These are phyloP conservation scores for Marmota monax DNA, from an alignment of 2,113 vertebrate genomes.

Conservation along the genomic window DNA sequence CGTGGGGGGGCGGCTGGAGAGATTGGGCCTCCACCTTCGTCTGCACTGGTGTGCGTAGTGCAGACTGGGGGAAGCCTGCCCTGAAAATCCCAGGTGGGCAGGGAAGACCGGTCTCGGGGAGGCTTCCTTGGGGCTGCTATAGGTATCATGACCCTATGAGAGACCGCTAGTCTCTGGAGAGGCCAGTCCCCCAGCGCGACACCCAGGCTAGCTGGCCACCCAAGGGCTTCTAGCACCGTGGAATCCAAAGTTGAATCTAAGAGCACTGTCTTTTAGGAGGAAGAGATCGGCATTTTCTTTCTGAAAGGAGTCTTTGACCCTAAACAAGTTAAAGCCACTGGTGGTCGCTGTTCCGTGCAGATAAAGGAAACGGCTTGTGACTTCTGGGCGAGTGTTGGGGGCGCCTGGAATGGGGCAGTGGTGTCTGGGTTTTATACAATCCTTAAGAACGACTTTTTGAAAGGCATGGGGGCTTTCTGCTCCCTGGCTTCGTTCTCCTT, in stretches of 20 bases:
- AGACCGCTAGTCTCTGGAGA: neutral
- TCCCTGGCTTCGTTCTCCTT: neutral
- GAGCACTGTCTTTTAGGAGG: neutral
- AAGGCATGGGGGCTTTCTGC: neutral
- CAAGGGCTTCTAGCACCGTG: neutral
- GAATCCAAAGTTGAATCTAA: neutral
- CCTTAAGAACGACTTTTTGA: neutral
- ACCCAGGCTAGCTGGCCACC: neutral
- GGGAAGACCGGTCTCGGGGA: rapidly evolving
- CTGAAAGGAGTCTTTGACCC: slow-evolving; percentile 13
- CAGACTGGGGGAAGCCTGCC: neutral
- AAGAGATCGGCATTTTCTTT: neutral
- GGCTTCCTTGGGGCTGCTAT: neutral
- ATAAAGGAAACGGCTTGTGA: neutral
- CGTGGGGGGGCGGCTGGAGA: neutral
- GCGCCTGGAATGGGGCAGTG: no score
- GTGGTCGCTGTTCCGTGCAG: neutral
- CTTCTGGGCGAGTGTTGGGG: neutral
- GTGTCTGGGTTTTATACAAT: neutral
- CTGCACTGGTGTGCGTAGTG: neutral
- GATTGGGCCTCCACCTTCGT: neutral
- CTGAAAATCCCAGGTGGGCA: neutral
- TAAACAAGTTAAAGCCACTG: slow-evolving; percentile 31
- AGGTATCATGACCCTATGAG: neutral
- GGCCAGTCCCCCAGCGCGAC: neutral